Evolutionary conservation across 2,797 vertebrate genomes (phyloP).

Genomic region (Phrynocephalus forsythii): DNA sequence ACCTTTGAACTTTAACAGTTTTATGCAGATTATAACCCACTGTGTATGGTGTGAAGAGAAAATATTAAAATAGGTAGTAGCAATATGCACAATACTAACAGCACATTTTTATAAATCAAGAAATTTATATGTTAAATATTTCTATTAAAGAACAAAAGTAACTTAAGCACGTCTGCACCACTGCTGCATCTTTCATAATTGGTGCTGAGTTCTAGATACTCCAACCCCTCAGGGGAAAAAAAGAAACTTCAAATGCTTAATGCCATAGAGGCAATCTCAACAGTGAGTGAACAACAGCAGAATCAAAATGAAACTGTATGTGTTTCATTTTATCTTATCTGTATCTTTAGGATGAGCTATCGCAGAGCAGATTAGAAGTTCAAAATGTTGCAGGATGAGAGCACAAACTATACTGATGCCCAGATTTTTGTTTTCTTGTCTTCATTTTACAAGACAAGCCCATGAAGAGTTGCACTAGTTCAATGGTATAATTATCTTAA

Average conservation of each 20-base stretch:
- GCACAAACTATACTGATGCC: not conserved
- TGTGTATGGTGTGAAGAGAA: not conserved
- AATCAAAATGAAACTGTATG: not conserved
- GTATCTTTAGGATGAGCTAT: not conserved
- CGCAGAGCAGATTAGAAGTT: not conserved
- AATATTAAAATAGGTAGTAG: not conserved
- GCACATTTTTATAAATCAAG: conserved; percentile 13
- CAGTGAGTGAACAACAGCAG: not conserved
- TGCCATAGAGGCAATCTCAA: not conserved
- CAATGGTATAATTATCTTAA: not conserved
- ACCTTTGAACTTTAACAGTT: conserved; percentile 3
- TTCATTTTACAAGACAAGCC: not conserved
- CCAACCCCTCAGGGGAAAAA: not conserved
- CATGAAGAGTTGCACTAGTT: not conserved
- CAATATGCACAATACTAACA: conserved; percentile 6
- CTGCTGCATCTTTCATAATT: conserved; percentile 11
- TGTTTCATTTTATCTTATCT: too few species aligned
- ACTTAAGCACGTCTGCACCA: not conserved
- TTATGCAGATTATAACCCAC: not conserved
- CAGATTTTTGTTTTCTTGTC: not conserved
- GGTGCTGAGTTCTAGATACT: not conserved
- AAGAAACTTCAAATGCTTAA: not conserved
- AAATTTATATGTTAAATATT: not conserved
- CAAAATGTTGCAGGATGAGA: not conserved
- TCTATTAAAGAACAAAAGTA: not conserved